Conservation (phyloP, 2,888 invertebrate genomes). For the Trimorus sp. region DNA sequence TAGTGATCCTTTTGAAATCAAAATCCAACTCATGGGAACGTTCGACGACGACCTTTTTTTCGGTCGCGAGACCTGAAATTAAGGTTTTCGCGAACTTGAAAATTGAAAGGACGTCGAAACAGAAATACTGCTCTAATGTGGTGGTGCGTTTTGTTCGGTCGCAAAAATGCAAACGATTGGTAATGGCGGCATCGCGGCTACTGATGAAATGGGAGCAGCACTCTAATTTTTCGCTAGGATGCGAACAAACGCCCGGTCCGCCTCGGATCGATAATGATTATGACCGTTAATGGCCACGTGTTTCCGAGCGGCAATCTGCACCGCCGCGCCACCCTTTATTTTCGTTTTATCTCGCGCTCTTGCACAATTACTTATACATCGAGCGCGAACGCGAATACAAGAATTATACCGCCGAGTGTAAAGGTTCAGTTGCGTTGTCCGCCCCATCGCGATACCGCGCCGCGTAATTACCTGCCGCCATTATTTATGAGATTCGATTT, state of each 20-base stretch:
- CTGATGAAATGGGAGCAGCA: conserved; percentile 47
- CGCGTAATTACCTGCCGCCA: conserved; percentile 74
- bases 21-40: no score
- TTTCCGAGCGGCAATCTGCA: conserved; percentile 69
- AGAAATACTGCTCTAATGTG: no score
- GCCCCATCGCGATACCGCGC: conserved; percentile 70
- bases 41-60: no score
- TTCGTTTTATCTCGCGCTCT: conserved; percentile 57
- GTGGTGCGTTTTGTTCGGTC: no score
- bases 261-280: conserved; percentile 79
- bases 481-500: conserved; percentile 75
- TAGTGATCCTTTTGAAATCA: no score
- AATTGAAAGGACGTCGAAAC: no score
- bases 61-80: no score
- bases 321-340: conserved; percentile 35
- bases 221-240: conserved; percentile 59
- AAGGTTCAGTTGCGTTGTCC: conserved; percentile 68
- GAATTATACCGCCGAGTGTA: conserved; percentile 60
- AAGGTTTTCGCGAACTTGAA: no score
- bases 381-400: conserved; percentile 52
- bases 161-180: conserved; percentile 60
- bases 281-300: conserved; percentile 79
- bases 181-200: conserved; percentile 54
- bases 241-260: conserved; percentile 35
- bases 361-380: conserved; percentile 56